phyloP scores from a whole-genome alignment of 1,140 invertebrate species.

The Diplogasteroides magnus region DNA sequence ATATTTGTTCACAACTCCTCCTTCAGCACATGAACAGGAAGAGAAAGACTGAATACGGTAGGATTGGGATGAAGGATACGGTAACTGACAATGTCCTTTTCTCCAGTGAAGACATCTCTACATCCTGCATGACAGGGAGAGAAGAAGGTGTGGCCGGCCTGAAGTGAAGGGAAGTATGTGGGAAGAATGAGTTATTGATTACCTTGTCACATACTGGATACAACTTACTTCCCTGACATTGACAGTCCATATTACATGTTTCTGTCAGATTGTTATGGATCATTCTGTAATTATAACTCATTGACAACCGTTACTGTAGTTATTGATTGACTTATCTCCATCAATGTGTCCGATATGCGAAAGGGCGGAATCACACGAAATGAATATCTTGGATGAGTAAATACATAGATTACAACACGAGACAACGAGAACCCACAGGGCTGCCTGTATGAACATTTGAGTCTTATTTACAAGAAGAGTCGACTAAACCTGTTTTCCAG shows the following conservation, averaged over 20 bases:
- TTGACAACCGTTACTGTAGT: too few relatives aligned
- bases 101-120: conserved; percentile 30
- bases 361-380: conserved; percentile 50
- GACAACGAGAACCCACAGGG: conserved; percentile 43
- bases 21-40: conserved; percentile 42
- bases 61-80: too few relatives aligned
- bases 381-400: conserved; percentile 41
- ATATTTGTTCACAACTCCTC: conserved; percentile 45
- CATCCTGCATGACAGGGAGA: conserved; percentile 55
- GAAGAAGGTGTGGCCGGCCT: conserved; percentile 32
- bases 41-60: conserved; percentile 41
- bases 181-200: too few relatives aligned
- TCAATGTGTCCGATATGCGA: conserved; percentile 40
- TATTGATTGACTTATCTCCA: not conserved
- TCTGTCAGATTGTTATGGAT: conserved; percentile 50
- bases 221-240: conserved; percentile 43
- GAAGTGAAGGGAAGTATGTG: not conserved
- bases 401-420: conserved; percentile 41
- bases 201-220: conserved; percentile 48
- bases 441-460: too few relatives aligned
- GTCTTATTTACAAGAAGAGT: too few relatives aligned
- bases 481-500: conserved; percentile 47
- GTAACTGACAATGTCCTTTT: conserved; percentile 27
- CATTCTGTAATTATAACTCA: conserved; percentile 25
- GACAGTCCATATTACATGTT: conserved; percentile 43